Evolutionary conservation across 2,888 invertebrate genomes (phyloP), one percentile per base, ranked within the genome.

Genomic region (Pachliopta kotzebuea): DNA sequence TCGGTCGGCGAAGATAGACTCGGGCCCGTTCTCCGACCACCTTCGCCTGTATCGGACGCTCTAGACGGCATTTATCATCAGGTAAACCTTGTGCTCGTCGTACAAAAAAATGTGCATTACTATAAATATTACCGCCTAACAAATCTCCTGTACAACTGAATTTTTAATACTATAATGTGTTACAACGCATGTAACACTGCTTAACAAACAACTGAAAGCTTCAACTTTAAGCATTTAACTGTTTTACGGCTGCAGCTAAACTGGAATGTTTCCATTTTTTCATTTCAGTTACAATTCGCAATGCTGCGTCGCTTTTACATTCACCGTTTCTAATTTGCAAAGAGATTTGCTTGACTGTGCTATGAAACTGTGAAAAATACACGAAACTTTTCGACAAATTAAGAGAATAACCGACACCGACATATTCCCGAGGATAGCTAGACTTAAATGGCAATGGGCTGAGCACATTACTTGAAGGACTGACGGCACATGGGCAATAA

Each of bases 241-340:
- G 50, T 11, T 52, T 21, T 21, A 9, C 50, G 14, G 8, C n/a
- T 21, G 14, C 9, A 52, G 50, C 14, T 11, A 11, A 23, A 4
- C 50, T 21, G 20, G 21, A 21, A 21, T 8, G 3, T 50, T 50
- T 50, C 45, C 3, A 0, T 7, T 18, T 42, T 31, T 45, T 45
- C n/a, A 18, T 52, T 52, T 52, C 50, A 21, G 50, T 21, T n/a
- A 52, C 50, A 52, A 23, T 21, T 20, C n/a, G 50, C 50, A n/a
- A 52, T 8, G n/a, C 45, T 45, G 45, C 45, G 7, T 45, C n/a
- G n/a, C n/a, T n/a, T 45, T 45, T 45, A 45, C n/a, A 37, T 45
- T n/a, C n/a, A 18, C 18, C 18, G 45, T 6, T 45, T 45, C n/a
- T 45, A 45, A 45, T 45, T 45, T 2, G 45, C 45, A n/a, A 45